Conservation (phyloP, 2,113 vertebrate genomes). For the Chrysemys picta region DNA sequence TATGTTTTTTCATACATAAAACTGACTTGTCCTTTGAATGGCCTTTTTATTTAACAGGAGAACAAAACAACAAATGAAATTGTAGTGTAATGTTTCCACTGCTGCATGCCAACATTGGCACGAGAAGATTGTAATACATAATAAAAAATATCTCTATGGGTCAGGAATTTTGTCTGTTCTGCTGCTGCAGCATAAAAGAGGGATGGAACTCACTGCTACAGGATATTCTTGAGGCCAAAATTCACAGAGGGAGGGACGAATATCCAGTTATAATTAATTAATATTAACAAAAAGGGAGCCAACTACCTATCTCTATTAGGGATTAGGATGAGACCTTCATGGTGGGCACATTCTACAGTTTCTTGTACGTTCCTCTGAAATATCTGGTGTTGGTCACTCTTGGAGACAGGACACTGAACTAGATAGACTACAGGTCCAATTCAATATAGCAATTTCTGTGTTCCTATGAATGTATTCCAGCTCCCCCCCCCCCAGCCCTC, state of each 20-base stretch:
- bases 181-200: neutral
- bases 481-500: accelerated
- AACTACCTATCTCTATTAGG: neutral
- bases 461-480: neutral
- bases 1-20: constrained; percentile 50
- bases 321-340: accelerated
- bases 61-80: constrained; percentile 36
- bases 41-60: constrained; percentile 51
- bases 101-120: neutral
- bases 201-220: too few relatives aligned
- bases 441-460: neutral
- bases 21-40: constrained; percentile 51
- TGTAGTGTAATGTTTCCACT: neutral
- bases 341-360: neutral
- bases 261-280: neutral
- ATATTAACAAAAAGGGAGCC: neutral
- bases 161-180: neutral
- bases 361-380: neutral
- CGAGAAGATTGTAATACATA: neutral
- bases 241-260: neutral
- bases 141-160: neutral
- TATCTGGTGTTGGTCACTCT: neutral
- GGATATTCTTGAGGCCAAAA: accelerated
- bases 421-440: neutral
- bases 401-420: neutral